Percentiles rank a stretch among this genome's conserved stretches.
phyloP scores from a whole-genome alignment of 1,140 invertebrate genomes.

The Trypoxylus dichotomus region DNA sequence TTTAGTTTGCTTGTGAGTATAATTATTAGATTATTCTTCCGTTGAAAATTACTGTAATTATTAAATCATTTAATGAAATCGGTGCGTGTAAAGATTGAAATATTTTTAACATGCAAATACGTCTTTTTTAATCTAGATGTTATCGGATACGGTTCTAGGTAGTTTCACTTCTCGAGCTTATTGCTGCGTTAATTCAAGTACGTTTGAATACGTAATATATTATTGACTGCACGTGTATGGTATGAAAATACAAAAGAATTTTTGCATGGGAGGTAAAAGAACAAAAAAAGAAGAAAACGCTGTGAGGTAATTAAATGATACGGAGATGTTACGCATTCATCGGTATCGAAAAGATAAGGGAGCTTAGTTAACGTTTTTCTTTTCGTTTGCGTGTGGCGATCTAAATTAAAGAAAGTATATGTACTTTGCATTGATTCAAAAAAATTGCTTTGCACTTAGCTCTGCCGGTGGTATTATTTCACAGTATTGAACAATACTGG shows the following conservation, averaged over 20 bases:
- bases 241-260: neutral
- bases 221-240: neutral
- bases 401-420: too few relatives aligned
- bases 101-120: slow-evolving; percentile 25
- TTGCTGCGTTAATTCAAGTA: neutral
- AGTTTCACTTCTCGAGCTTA: neutral
- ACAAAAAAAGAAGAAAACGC: too few relatives aligned
- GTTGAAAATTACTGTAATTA: slow-evolving; percentile 19
- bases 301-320: too few relatives aligned
- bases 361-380: too few relatives aligned
- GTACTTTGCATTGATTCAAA: too few relatives aligned
- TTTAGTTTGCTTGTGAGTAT: slow-evolving; percentile 21
- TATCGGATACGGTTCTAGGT: neutral
- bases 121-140: neutral
- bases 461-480: too few relatives aligned
- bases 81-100: slow-evolving; percentile 5
- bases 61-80: slow-evolving; percentile 23
- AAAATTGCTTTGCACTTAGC: too few relatives aligned
- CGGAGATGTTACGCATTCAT: too few relatives aligned
- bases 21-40: slow-evolving; percentile 23
- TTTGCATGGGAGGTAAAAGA: neutral
- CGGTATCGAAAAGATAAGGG: too few relatives aligned
- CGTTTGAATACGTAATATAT: neutral
- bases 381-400: too few relatives aligned
- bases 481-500: too few relatives aligned